A percentile compares a stretch with the other conserved stretches of the same genome.
Conservation (phyloP, 2,797 vertebrate genomes). For the Myotis vivesi region DNA sequence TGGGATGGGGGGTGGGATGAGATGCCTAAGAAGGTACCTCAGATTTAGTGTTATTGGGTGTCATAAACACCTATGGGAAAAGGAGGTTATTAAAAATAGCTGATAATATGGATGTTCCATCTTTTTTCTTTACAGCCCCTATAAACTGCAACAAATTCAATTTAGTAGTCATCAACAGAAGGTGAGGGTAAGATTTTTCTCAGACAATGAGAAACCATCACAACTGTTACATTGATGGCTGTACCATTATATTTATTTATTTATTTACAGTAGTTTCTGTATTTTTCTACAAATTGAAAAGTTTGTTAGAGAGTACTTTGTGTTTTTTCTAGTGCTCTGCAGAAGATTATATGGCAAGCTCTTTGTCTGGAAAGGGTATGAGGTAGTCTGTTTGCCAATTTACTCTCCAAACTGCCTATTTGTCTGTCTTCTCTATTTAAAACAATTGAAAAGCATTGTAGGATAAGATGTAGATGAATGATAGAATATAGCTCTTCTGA, state of each 20-base stretch:
- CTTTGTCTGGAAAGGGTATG: not conserved
- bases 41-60: not conserved
- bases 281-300: slow-evolving; percentile 7
- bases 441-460: slow-evolving; percentile 30
- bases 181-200: not conserved
- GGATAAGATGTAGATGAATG: not conserved
- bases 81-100: not conserved
- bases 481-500: not conserved
- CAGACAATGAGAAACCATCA: not conserved
- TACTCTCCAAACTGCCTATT: not conserved
- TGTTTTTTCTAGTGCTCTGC: not conserved
- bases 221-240: not conserved
- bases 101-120: not conserved
- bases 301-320: not conserved
- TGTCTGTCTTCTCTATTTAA: slow-evolving; percentile 46
- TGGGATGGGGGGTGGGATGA: not conserved
- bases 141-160: not conserved
- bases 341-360: not conserved
- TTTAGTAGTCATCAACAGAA: not conserved
- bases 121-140: not conserved
- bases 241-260: not conserved
- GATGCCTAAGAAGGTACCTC: not conserved
- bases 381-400: not conserved
- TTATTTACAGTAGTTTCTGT: not conserved
- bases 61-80: not conserved